Conservation (phyloP, 2,888 invertebrate species). For the Heteropelma amictum region DNA sequence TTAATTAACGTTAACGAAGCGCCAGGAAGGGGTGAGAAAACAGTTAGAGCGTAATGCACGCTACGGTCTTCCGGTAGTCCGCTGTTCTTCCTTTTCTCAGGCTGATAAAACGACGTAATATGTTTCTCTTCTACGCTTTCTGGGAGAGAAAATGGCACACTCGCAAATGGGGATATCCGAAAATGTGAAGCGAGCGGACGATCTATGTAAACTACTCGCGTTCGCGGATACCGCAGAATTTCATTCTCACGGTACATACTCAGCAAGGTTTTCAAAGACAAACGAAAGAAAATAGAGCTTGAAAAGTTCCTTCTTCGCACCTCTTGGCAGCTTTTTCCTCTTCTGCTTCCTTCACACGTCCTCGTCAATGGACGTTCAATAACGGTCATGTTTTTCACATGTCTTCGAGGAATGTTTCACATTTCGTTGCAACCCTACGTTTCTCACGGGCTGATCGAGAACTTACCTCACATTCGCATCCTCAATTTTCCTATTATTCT, state of each 20-base stretch:
- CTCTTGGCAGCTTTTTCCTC: too few relatives aligned
- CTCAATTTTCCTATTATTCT: not conserved
- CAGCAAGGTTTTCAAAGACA: not conserved
- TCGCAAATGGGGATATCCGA: too few relatives aligned
- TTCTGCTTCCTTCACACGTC: too few relatives aligned
- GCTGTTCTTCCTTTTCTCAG: not conserved
- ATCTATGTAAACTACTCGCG: slow-evolving; percentile 40
- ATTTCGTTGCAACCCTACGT: slow-evolving; percentile 58
- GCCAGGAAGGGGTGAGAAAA: slow-evolving; percentile 33
- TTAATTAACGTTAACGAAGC: slow-evolving; percentile 71
- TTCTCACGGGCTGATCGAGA: not conserved
- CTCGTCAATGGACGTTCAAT: too few relatives aligned
- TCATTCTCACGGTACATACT: slow-evolving; percentile 54
- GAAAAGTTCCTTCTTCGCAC: slow-evolving; percentile 23
- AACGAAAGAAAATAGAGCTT: not conserved
- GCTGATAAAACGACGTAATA: slow-evolving; percentile 3
- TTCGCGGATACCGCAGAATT: slow-evolving; percentile 63
- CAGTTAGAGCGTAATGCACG: not conserved
- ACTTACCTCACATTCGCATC: slow-evolving; percentile 4
- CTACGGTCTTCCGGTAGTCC: not conserved
- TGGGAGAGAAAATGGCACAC: too few relatives aligned
- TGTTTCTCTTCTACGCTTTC: not conserved
- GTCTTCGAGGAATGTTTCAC: slow-evolving; percentile 60
- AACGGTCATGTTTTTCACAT: slow-evolving; percentile 37
- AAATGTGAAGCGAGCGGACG: not conserved